These are phyloP conservation scores for Meriones psammophilus DNA, from an alignment of 2,797 vertebrate genomes.

Conservation along the genomic window DNA sequence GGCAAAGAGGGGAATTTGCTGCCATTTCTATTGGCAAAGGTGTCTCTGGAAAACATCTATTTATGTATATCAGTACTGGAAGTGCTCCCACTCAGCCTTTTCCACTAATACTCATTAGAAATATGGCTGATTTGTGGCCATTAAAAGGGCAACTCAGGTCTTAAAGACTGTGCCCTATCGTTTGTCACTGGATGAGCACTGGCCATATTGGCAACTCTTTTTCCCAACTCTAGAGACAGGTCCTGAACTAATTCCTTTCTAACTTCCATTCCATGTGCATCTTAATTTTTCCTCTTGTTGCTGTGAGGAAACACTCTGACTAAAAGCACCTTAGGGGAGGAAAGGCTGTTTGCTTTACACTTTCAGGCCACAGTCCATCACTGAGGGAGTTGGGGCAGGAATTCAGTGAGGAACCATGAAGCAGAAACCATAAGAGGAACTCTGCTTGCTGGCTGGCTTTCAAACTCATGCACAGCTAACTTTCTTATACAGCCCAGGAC, in stretches of 20 bases:
- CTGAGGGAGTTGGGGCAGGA: neutral
- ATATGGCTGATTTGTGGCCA: neutral
- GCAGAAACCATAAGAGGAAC: neutral
- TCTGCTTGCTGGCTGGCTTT: neutral
- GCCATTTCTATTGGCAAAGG: slow-evolving; percentile 37
- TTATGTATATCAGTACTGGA: slow-evolving; percentile 20
- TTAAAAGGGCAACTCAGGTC: neutral
- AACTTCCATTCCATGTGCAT: neutral
- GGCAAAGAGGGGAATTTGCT: slow-evolving; percentile 13
- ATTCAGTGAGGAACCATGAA: too few relatives aligned
- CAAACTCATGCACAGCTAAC: neutral
- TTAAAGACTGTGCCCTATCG: rapidly evolving
- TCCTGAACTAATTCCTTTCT: neutral
- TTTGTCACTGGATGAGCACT: neutral
- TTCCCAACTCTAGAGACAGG: neutral
- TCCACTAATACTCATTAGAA: neutral
- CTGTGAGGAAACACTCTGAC: neutral
- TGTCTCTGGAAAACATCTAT: slow-evolving; percentile 24
- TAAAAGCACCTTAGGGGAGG: neutral
- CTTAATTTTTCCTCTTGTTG: neutral
- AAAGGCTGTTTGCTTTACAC: neutral
- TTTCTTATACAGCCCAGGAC: neutral
- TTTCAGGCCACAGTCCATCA: neutral
- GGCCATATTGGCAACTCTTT: neutral
- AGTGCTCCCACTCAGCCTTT: neutral